Percentiles rank a stretch among this genome's conserved stretches.
These are phyloP conservation scores for Mycalesis mineus DNA, from an alignment of 2,888 invertebrate species.

Conservation along the genomic window DNA sequence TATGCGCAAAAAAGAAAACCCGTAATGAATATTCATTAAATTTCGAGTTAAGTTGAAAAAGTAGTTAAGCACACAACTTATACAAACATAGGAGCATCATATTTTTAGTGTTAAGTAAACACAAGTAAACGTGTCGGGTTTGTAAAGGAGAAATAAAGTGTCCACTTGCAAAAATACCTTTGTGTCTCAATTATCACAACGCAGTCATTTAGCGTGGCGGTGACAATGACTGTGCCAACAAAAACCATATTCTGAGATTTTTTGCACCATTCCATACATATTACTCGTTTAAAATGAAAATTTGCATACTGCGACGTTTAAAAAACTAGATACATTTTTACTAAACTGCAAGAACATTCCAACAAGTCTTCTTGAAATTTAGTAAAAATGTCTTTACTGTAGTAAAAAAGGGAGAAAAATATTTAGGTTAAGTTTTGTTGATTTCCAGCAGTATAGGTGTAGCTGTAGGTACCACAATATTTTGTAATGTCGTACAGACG, in stretches of 20 bases:
- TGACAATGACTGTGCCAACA: slow-evolving; percentile 69
- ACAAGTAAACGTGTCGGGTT: slow-evolving; percentile 26
- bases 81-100: slow-evolving; percentile 19
- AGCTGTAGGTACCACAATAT: no score
- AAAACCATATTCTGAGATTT: slow-evolving; percentile 33
- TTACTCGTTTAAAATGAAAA: slow-evolving; percentile 36
- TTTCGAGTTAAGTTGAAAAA: slow-evolving; percentile 11
- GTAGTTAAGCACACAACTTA: slow-evolving; percentile 13
- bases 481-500: no score
- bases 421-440: not conserved
- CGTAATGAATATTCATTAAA: slow-evolving; percentile 23
- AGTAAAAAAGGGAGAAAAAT: not conserved
- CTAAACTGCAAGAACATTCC: no score
- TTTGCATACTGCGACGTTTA: slow-evolving; percentile 26
- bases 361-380: no score
- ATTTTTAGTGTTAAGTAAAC: slow-evolving; percentile 19
- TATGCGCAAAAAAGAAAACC: slow-evolving; percentile 7
- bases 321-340: not conserved
- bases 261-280: slow-evolving; percentile 39
- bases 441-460: no score
- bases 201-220: slow-evolving; percentile 55
- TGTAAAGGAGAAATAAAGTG: slow-evolving; percentile 24
- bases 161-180: slow-evolving; percentile 37
- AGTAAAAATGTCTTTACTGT: no score
- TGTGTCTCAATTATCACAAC: slow-evolving; percentile 61